Conservation (phyloP, 2,888 invertebrate species). For the Oscheius sp. region DNA sequence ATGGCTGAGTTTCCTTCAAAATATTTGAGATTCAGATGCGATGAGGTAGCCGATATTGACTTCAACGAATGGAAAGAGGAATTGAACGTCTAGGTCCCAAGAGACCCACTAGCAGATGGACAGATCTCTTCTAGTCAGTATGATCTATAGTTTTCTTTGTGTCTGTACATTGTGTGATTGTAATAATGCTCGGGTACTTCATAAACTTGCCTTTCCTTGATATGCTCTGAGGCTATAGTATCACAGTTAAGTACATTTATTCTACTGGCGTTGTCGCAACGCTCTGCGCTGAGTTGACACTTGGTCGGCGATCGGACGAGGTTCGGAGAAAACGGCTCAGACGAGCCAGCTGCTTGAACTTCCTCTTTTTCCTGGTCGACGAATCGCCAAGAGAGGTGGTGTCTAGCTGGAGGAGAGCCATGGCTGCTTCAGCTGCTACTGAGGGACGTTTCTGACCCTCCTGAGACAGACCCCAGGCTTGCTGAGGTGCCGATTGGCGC, state of each 20-base stretch:
- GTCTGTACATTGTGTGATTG: constrained; percentile 21
- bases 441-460: constrained; percentile 16
- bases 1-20: background rate
- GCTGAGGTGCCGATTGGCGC: constrained; percentile 15
- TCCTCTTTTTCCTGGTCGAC: constrained; percentile 7
- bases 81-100: constrained; percentile 28
- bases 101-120: background rate
- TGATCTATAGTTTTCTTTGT: constrained; percentile 9
- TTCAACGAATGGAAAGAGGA: constrained; percentile 59
- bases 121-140: constrained; percentile 14
- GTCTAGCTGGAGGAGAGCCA: background rate
- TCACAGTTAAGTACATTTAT: too few species aligned
- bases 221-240: too few species aligned
- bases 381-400: background rate
- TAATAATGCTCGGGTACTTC: constrained; percentile 12
- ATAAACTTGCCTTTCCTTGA: too few species aligned
- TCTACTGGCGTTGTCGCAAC: too few species aligned
- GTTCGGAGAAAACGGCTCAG: background rate
- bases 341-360: constrained; percentile 9
- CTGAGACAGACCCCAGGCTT: constrained; percentile 16
- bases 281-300: too few species aligned
- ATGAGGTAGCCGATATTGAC: constrained; percentile 55
- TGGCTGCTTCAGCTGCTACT: constrained; percentile 15
- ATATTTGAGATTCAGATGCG: constrained; percentile 45
- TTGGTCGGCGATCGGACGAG: too few species aligned